Evolutionary conservation across 2,888 invertebrate genomes (phyloP).

Genomic region (Noctuana brunneofusca): DNA sequence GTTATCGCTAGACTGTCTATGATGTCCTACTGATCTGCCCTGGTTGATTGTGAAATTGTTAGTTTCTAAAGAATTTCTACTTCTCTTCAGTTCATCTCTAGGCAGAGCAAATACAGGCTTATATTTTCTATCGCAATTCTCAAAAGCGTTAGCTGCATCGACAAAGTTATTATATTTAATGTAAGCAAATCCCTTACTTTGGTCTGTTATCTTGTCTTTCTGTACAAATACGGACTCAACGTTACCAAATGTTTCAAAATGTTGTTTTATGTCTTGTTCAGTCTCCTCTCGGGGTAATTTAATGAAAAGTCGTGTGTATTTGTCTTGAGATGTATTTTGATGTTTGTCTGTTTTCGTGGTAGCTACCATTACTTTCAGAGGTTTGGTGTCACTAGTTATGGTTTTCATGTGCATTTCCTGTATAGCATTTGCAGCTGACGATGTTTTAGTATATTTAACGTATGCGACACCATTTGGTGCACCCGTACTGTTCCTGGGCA

Average conservation of each 20-base stretch:
- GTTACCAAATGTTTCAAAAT: conserved; percentile 93
- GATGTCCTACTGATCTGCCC: conserved; percentile 44
- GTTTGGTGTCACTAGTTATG: conserved; percentile 88
- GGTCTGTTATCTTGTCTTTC: conserved; percentile 90
- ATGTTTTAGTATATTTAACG: conserved; percentile 94
- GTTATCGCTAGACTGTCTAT: conserved; percentile 45
- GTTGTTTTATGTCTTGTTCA: conserved; percentile 89
- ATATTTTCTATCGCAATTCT: conserved; percentile 92
- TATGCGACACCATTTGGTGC: conserved; percentile 96
- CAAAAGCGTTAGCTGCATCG: conserved; percentile 93
- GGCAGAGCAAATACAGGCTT: conserved; percentile 96
- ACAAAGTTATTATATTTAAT: conserved; percentile 91
- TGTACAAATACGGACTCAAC: conserved; percentile 91
- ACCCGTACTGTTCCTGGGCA: conserved; percentile 92
- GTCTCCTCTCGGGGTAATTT: conserved; percentile 91
- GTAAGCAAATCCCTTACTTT: conserved; percentile 94
- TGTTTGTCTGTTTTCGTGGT: conserved; percentile 73
- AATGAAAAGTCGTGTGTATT: conserved; percentile 89
- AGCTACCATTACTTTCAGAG: conserved; percentile 95
- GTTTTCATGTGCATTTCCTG: conserved; percentile 92
- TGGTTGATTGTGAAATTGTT: conserved; percentile 37
- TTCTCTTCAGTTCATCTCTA: conserved; percentile 80
- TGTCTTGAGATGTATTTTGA: conserved; percentile 65
- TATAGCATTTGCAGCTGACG: conserved; percentile 94
- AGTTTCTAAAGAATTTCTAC: conserved; percentile 56